A percentile compares a stretch with the other conserved stretches of the same genome.
Evolutionary conservation across 2,797 vertebrate genomes (phyloP).

Genomic region (Kryptopterus vitreolus): DNA sequence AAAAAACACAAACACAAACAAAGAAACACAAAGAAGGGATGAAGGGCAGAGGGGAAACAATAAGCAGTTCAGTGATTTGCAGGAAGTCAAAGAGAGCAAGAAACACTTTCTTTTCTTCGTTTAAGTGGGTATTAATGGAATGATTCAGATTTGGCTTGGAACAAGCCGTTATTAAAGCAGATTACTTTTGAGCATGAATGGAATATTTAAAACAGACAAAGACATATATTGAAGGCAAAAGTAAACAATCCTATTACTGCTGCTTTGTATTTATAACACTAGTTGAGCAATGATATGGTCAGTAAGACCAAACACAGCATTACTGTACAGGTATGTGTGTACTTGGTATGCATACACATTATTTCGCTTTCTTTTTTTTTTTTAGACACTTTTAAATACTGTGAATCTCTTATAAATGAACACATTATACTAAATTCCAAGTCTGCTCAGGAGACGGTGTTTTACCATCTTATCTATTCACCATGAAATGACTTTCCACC

Average conservation of each 20-base stretch:
- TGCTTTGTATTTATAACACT: constrained; percentile 2
- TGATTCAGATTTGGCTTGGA: constrained; percentile 19
- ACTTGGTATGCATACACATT: background rate
- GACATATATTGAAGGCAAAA: background rate
- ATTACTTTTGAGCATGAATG: constrained; percentile 15
- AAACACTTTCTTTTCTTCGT: background rate
- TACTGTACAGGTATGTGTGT: too few species aligned
- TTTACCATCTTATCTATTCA: background rate
- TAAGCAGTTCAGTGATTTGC: constrained; percentile 59
- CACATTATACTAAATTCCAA: background rate
- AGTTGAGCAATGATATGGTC: background rate
- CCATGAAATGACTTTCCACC: constrained; percentile 5
- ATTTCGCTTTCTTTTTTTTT: background rate
- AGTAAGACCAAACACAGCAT: background rate
- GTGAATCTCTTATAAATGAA: background rate
- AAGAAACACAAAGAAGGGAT: constrained; percentile 42
- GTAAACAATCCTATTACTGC: constrained; percentile 4
- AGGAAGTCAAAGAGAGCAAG: constrained; percentile 42
- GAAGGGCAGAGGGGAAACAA: constrained; percentile 64
- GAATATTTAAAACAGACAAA: constrained; percentile 7
- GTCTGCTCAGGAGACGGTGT: background rate
- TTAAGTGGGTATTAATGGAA: constrained; percentile 37
- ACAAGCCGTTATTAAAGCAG: constrained; percentile 30
- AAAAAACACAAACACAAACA: background rate
- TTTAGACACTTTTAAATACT: too few species aligned